These are phyloP conservation scores for Tachycineta bicolor DNA, from an alignment of 2,113 vertebrate species.

Conservation along the genomic window DNA sequence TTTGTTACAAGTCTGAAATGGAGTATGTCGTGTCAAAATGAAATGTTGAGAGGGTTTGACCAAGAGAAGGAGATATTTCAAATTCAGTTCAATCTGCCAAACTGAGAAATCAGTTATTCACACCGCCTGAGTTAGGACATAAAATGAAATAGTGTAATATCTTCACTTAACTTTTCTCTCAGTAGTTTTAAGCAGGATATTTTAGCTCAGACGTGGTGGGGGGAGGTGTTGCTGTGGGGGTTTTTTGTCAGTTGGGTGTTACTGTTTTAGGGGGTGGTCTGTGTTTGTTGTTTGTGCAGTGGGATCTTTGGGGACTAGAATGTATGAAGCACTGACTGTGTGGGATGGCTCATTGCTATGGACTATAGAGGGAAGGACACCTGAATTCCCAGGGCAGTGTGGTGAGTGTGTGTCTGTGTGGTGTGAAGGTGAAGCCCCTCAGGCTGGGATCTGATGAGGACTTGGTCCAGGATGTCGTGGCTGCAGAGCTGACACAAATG, in stretches of 20 bases:
- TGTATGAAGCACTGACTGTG: fast-evolving
- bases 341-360: background rate
- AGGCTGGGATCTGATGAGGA: background rate
- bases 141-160: background rate
- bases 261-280: background rate
- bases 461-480: too few relatives aligned
- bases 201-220: background rate
- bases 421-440: background rate
- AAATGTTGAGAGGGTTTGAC: conserved; percentile 9
- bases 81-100: background rate
- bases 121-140: background rate
- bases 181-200: background rate
- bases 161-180: background rate
- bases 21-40: background rate
- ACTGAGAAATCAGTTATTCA: conserved; percentile 13
- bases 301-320: background rate
- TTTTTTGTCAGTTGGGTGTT: background rate
- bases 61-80: conserved; percentile 5
- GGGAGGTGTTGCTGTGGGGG: background rate
- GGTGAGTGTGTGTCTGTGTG: background rate
- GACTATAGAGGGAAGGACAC: background rate
- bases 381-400: background rate
- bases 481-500: background rate
- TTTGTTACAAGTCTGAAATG: background rate
- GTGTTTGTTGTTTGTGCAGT: background rate